These are phyloP conservation scores for Lycodopsis pacificus DNA, from an alignment of 2,797 vertebrate species.

Conservation along the genomic window DNA sequence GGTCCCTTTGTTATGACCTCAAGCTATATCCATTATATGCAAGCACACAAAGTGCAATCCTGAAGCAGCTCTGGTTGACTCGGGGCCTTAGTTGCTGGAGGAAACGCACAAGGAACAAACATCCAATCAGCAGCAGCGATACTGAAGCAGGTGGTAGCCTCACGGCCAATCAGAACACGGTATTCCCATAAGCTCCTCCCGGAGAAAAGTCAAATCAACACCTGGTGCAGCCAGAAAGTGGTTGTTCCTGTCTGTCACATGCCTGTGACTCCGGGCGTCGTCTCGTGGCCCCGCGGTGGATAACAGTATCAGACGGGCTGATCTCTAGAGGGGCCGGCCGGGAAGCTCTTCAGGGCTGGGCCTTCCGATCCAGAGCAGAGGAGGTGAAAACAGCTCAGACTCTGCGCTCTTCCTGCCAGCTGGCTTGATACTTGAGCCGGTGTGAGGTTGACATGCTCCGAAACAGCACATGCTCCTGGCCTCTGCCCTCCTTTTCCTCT, in stretches of 20 bases:
- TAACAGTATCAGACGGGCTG: slow-evolving; percentile 64
- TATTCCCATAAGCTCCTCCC: slow-evolving; percentile 71
- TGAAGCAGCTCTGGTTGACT: slow-evolving; percentile 50
- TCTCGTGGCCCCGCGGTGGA: slow-evolving; percentile 57
- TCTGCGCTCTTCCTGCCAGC: slow-evolving; percentile 77
- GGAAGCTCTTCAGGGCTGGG: slow-evolving; percentile 72
- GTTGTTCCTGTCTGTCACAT: slow-evolving; percentile 77
- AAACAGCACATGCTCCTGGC: slow-evolving; percentile 77
- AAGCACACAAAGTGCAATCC: slow-evolving; percentile 54
- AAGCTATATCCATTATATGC: slow-evolving; percentile 29
- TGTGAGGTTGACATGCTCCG: slow-evolving; percentile 79
- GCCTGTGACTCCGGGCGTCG: slow-evolving; percentile 68
- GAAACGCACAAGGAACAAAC: slow-evolving; percentile 63
- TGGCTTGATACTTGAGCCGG: slow-evolving; percentile 80
- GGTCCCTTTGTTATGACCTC: slow-evolving; percentile 58
- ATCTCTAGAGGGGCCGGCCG: slow-evolving; percentile 62
- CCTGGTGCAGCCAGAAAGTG: slow-evolving; percentile 71
- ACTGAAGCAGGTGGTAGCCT: slow-evolving; percentile 73
- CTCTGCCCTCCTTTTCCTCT: slow-evolving; percentile 53
- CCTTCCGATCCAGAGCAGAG: slow-evolving; percentile 70
- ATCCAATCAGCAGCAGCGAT: slow-evolving; percentile 74
- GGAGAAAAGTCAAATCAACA: slow-evolving; percentile 73
- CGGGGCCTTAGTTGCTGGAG: slow-evolving; percentile 60
- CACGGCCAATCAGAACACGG: slow-evolving; percentile 68
- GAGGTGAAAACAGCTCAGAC: slow-evolving; percentile 76